Percentiles rank a stretch among this genome's conserved stretches.
These are phyloP conservation scores for Adoxophyes honmai DNA, from an alignment of 1,140 invertebrate species.

Conservation along the genomic window DNA sequence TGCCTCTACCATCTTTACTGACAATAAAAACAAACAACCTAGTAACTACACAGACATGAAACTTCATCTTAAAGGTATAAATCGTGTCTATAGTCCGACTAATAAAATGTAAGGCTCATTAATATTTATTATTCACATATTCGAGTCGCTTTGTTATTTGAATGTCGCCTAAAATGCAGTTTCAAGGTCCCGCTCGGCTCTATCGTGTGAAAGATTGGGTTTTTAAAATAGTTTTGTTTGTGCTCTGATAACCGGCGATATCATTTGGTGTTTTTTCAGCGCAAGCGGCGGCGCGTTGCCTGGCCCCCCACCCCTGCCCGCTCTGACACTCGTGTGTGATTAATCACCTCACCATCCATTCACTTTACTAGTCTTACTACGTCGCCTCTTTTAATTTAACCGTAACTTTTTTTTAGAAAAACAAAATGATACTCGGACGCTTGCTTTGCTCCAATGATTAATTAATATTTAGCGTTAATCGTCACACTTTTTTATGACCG, in stretches of 20 bases:
- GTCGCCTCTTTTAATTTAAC: no score
- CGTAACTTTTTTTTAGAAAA: no score
- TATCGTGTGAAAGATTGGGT: slow-evolving; percentile 33
- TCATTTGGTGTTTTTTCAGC: background rate
- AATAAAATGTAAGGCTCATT: slow-evolving; percentile 31
- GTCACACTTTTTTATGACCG: no score
- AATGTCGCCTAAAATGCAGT: slow-evolving; percentile 51
- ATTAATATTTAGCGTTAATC: no score
- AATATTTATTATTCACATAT: slow-evolving; percentile 38
- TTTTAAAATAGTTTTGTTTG: slow-evolving; percentile 44
- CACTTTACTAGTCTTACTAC: slow-evolving; percentile 12
- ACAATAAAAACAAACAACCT: no score
- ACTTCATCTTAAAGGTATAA: no score
- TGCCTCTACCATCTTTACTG: no score
- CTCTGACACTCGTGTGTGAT: slow-evolving; percentile 19
- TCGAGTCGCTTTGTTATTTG: slow-evolving; percentile 48
- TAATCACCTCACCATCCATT: slow-evolving; percentile 21
- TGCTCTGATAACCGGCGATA: slow-evolving; percentile 34
- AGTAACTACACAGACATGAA: no score
- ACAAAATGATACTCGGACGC: no score
- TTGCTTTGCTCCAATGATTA: no score
- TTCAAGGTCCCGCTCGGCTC: slow-evolving; percentile 39
- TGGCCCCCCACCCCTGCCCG: slow-evolving; percentile 12
- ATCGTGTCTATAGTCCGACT: no score
- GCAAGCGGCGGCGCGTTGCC: slow-evolving; percentile 6